Base-by-base conservation (phyloP, 1,140 invertebrate genomes). In the Telenomus remus region DNA sequence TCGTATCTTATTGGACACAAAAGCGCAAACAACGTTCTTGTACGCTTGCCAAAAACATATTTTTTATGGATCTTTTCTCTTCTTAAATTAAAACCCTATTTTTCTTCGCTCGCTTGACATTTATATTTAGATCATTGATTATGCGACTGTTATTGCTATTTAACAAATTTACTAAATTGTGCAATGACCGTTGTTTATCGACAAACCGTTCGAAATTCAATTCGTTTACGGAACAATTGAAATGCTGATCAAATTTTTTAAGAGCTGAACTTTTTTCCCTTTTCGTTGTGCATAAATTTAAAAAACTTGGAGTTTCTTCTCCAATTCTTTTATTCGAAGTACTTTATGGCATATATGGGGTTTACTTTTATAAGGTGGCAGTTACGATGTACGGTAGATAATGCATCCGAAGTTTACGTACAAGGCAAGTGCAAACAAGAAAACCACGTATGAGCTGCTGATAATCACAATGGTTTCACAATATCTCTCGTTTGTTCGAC, bases 381-480 rank as follows among this genome's bases (percentile, higher is more conserved):
- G 44, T 48, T 16, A 49, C 68, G 61, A 77, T 69, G 76, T 51
- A 69, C 49, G 42, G 39, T 3, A 39, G 71, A 74, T 76, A 76
- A 76, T 66, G 64, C 72, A 66, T 75, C 34, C 61, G 56, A 63
- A 19, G 51, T 44, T 48, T 37, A 27, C 68, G 57, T 76, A 79
- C 70, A 79, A 79, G 78, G 19, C 19, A 69, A 74, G 59, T 33
- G 64, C 60, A 65, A 69, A 79, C 69, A 64, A 70, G 61, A 75
- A 64, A 75, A 16, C 53, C 47, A 63, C 61, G 71, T 19, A 46
- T 47, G 53, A 68, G 55, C 63, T 51, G 71, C 71, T 61, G 71
- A 27, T 27, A 6, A 75, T 75, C 65, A 75, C 72, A 75, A 75
- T 75, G 59, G 37, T 69, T 54, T 59, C 64, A 69, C 59, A 65